Conservation (phyloP, 2,797 vertebrate genomes). For the Merluccius polli region DNA sequence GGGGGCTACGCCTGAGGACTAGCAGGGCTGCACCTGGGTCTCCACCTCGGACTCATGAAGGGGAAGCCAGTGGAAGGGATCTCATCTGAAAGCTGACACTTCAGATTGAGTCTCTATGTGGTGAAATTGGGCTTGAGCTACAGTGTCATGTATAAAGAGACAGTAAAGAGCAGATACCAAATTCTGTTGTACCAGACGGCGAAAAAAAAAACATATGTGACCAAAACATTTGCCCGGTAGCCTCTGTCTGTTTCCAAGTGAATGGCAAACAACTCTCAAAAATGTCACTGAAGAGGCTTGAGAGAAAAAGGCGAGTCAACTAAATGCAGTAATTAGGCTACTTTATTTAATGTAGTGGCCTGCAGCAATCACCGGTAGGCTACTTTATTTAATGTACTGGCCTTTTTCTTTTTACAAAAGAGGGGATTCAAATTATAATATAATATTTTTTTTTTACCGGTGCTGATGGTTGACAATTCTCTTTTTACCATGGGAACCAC, state of each 20-base stretch:
- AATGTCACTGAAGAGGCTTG: not conserved
- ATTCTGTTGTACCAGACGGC: not conserved
- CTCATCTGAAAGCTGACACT: constrained; percentile 61
- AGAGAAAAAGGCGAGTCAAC: not conserved
- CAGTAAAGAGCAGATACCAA: not conserved
- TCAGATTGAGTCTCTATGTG: constrained; percentile 36
- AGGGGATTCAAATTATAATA: too few species aligned
- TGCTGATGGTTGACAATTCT: constrained; percentile 4
- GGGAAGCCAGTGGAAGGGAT: constrained; percentile 47
- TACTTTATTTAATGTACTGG: too few species aligned
- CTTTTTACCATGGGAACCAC: constrained; percentile 58
- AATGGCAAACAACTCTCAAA: too few species aligned
- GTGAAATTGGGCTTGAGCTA: constrained; percentile 29
- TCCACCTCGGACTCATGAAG: constrained; percentile 29
- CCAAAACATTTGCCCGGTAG: not conserved
- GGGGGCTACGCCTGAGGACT: constrained; percentile 21
- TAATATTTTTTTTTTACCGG: not conserved
- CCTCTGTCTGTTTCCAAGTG: not conserved
- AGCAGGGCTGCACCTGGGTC: constrained; percentile 63
- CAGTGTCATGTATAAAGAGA: not conserved
- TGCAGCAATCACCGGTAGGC: too few species aligned
- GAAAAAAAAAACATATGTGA: not conserved
- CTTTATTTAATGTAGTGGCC: too few species aligned
- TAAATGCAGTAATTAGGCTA: not conserved
- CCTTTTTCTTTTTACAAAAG: too few species aligned